Conservation (phyloP, 2,888 invertebrate genomes). For the Standfussiana lucernea region DNA sequence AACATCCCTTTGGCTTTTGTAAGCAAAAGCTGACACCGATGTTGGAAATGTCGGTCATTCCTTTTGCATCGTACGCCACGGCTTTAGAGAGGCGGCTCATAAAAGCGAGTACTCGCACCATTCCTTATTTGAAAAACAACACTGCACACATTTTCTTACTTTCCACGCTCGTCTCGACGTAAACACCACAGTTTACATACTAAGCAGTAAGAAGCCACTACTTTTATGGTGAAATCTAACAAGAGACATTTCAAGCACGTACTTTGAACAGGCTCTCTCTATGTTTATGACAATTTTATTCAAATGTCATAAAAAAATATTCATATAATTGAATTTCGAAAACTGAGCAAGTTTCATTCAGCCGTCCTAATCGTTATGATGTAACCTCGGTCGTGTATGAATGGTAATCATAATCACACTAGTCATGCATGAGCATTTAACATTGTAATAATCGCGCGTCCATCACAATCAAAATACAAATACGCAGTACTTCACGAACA, state of each 20-base stretch:
- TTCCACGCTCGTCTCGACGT: slow-evolving; percentile 66
- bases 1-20: slow-evolving; percentile 50
- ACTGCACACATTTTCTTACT: slow-evolving; percentile 71
- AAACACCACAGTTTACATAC: slow-evolving; percentile 70
- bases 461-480: slow-evolving; percentile 34
- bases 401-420: slow-evolving; percentile 8
- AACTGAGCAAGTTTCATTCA: not conserved
- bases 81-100: slow-evolving; percentile 61
- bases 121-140: slow-evolving; percentile 74
- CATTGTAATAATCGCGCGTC: slow-evolving; percentile 23
- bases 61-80: slow-evolving; percentile 59
- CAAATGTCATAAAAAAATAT: not conserved
- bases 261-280: slow-evolving; percentile 39
- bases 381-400: slow-evolving; percentile 2
- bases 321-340: not conserved
- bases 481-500: slow-evolving; percentile 7
- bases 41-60: slow-evolving; percentile 71
- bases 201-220: slow-evolving; percentile 52
- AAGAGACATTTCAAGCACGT: slow-evolving; percentile 53
- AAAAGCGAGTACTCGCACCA: slow-evolving; percentile 65
- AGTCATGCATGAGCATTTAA: slow-evolving; percentile 12
- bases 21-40: slow-evolving; percentile 55
- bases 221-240: slow-evolving; percentile 63
- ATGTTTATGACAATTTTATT: slow-evolving; percentile 37
- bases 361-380: not conserved